phyloP scores from a whole-genome alignment of 2,888 invertebrate species.

The Neocrepidodera transversa region DNA sequence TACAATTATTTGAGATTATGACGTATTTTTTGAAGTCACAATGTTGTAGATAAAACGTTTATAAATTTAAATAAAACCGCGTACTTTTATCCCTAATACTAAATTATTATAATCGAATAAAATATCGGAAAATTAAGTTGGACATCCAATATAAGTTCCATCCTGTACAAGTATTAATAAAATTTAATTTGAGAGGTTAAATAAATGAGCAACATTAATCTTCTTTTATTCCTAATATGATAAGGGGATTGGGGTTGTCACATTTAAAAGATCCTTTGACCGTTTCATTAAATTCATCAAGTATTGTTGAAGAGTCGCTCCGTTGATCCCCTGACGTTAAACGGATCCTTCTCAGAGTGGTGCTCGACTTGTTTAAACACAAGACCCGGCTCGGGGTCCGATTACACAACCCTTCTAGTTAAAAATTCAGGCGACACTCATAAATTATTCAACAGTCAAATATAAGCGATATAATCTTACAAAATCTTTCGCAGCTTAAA shows the following conservation, averaged over 20 bases:
- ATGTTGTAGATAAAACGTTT: no score
- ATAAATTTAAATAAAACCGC: no score
- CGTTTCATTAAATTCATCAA: slow-evolving; percentile 34
- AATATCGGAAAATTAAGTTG: no score
- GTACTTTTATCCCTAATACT: no score
- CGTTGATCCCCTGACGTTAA: slow-evolving; percentile 18
- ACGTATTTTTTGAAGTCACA: no score
- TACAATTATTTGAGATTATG: no score
- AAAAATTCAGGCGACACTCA: slow-evolving; percentile 7
- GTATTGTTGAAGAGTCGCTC: slow-evolving; percentile 31
- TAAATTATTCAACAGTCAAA: slow-evolving; percentile 11
- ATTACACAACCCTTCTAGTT: slow-evolving; percentile 8
- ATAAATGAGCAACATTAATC: slow-evolving; percentile 5
- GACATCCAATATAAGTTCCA: no score
- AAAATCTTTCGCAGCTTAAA: no score
- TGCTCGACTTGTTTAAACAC: slow-evolving; percentile 19
- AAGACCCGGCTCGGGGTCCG: not conserved
- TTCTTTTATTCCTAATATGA: slow-evolving; percentile 5
- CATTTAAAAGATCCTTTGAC: slow-evolving; percentile 28
- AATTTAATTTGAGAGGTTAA: no score
- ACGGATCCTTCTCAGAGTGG: slow-evolving; percentile 16
- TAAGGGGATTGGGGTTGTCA: slow-evolving; percentile 17
- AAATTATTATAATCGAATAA: no score
- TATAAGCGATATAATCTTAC: not conserved
- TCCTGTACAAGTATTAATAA: no score